Evolutionary conservation across 2,797 vertebrate genomes (phyloP), one percentile per base, ranked within the genome.

Genomic region (Garrulus glandarius): DNA sequence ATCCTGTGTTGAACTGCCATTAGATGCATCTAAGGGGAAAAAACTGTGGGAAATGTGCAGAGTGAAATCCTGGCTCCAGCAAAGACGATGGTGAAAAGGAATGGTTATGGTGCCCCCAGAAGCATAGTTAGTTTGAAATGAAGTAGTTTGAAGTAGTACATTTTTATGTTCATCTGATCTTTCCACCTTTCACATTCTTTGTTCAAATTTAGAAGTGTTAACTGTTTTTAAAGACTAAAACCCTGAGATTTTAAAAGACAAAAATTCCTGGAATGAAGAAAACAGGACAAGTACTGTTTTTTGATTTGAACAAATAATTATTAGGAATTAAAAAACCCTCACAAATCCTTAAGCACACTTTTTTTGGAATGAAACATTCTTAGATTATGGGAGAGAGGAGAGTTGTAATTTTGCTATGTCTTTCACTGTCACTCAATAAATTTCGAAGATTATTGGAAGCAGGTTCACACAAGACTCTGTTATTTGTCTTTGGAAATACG

Each of bases 361-460:
- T 69, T 52, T 97, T 95, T 91, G 83, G 69, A 95, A 90, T 30
- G 36, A 95, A 95, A 85, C 5, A 17, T 84, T 96, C 94, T 93
- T 95, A 92, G 87, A 97, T 96, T 93, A 91, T 16, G 37, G 56
- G 39, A 92, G 72, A 89, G 57, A 77, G 88, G 85, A 90, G 78
- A 49, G 44, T 34, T 84, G 64, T 79, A 88, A 94, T 92, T 95
- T 93, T 91, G 37, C 49, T 79, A 15, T 86, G 68, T 96, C 55
- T 84, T 95, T 94, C 87, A 57, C 49, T 93, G 84, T 95, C 94
- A 93, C 79, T 97, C 80, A 93, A 41, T 95, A 96, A 95, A 93
- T 97, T 97, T 96, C 65, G 85, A 77, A 97, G 86, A 95, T 96
- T 96, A 95, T 88, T 96, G 87, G 96, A 97, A 93, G 74, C 84